Evolutionary conservation across 2,888 invertebrate species (phyloP), one percentile per base, ranked within the genome.

Genomic region (Heteromurus nitidus): DNA sequence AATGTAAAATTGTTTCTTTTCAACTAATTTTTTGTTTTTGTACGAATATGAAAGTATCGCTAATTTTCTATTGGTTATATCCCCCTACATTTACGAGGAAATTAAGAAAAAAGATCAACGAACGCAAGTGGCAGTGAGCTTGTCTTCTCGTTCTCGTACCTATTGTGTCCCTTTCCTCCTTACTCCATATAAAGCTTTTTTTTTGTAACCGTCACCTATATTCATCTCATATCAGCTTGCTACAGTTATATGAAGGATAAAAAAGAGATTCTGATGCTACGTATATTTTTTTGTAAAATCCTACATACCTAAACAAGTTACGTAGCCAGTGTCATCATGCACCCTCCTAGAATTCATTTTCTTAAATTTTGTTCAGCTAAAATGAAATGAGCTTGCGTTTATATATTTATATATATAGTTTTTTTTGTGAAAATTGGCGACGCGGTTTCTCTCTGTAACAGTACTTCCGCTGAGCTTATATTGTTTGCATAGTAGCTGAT

Each of bases 81-180:
- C n/a, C n/a, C n/a, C n/a, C n/a, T n/a, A n/a, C n/a, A n/a, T n/a
- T n/a, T n/a, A n/a, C n/a, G n/a, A n/a, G n/a, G n/a, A n/a, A n/a
- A n/a, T n/a, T n/a, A n/a, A n/a, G n/a, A n/a, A n/a, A n/a, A n/a
- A n/a, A n/a, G n/a, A n/a, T n/a, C n/a, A n/a, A n/a, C n/a, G n/a
- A n/a, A n/a, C n/a, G n/a, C n/a, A 36, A 50, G 67, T 77, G 77
- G 77, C 77, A 77, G 77, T 77, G 77, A 77, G 77, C 77, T 77
- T 74, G 60, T 24, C 62, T 69, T 67, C 67, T 7, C 55, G 11
- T 31, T 44, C n/a, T 11, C 5, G 20, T n/a, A n/a, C n/a, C n/a
- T n/a, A n/a, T n/a, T n/a, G 1, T n/a, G n/a, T 20, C 7, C 16
- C 62, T 62, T 62, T 36, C 62, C 31, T 18, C 31, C 18, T 13